phyloP scores from a whole-genome alignment of 2,113 vertebrate genomes.

The Mormyrus lacerda region DNA sequence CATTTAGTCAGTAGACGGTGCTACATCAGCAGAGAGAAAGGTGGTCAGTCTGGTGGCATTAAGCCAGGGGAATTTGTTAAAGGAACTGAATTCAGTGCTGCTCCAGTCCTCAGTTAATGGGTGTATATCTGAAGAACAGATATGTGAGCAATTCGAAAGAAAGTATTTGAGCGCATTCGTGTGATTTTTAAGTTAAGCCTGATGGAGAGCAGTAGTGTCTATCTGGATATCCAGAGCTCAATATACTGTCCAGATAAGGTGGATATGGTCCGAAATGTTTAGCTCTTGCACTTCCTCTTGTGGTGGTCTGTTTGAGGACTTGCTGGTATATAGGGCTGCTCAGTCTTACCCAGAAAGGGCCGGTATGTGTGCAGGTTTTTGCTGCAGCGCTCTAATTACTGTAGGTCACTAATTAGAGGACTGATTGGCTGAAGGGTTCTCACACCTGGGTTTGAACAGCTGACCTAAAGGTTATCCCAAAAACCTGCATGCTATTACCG shows the following conservation, averaged over 20 bases:
- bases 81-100: neutral
- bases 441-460: too few relatives aligned
- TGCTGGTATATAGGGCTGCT: neutral
- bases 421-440: too few relatives aligned
- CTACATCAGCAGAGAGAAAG: neutral
- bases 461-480: too few relatives aligned
- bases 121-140: neutral
- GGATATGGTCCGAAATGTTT: neutral
- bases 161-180: neutral
- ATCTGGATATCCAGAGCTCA: neutral
- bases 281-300: neutral
- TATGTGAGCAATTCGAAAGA: neutral
- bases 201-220: neutral
- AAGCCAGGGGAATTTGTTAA: neutral
- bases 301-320: neutral
- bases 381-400: too few relatives aligned
- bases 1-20: neutral
- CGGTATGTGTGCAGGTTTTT: too few relatives aligned
- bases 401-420: too few relatives aligned
- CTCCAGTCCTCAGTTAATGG: neutral
- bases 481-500: too few relatives aligned
- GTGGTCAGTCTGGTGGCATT: neutral
- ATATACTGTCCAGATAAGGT: neutral
- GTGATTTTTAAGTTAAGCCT: neutral
- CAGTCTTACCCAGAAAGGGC: too few relatives aligned